These are phyloP conservation scores for Phorcus lineatus DNA, from an alignment of 2,888 invertebrate genomes.

Conservation along the genomic window DNA sequence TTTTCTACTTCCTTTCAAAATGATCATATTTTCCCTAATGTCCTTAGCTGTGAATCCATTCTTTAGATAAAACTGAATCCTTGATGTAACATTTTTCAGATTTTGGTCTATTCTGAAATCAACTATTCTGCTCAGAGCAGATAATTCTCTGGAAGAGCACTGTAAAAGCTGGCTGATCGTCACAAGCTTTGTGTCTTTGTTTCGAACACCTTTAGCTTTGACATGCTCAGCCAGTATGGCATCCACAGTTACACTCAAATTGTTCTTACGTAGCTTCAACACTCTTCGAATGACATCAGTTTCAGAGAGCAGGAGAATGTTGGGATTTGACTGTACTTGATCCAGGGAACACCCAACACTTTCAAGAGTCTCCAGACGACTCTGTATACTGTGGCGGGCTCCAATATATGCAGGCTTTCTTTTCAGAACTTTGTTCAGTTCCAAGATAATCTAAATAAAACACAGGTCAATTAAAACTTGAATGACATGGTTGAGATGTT, in stretches of 20 bases:
- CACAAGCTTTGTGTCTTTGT: background rate
- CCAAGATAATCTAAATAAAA: background rate
- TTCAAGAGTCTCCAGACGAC: slow-evolving; percentile 36
- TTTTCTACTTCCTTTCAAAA: slow-evolving; percentile 25
- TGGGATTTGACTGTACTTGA: slow-evolving; percentile 33
- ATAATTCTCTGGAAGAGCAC: background rate
- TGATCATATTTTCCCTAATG: background rate
- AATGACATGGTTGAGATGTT: background rate
- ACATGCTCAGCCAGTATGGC: too few relatives aligned
- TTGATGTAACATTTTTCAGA: background rate
- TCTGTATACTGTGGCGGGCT: slow-evolving; percentile 29
- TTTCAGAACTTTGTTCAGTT: slow-evolving; percentile 19
- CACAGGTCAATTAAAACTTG: background rate
- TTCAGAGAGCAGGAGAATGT: slow-evolving; percentile 32
- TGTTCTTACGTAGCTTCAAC: background rate
- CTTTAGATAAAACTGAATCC: background rate
- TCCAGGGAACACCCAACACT: slow-evolving; percentile 35
- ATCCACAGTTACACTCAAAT: background rate
- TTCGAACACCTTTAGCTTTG: too few relatives aligned
- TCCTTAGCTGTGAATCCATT: slow-evolving; percentile 26
- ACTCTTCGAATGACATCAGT: slow-evolving; percentile 24
- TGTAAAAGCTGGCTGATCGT: background rate
- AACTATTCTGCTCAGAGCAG: too few relatives aligned
- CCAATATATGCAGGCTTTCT: background rate
- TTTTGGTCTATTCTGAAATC: too few relatives aligned